phyloP scores from a whole-genome alignment of 2,888 invertebrate genomes.

The Caenorhabditis macrosperma region DNA sequence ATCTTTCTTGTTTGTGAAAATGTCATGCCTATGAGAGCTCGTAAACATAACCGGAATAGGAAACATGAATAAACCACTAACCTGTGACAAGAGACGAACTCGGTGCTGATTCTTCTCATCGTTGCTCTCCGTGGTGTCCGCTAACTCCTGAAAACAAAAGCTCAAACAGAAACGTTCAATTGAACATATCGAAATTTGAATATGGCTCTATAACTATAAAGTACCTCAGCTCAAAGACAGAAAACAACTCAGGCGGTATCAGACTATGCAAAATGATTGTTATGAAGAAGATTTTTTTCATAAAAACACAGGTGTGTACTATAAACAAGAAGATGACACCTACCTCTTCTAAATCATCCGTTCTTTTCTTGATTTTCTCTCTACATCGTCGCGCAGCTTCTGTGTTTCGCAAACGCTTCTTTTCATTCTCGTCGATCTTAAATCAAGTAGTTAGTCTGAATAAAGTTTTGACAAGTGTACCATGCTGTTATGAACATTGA shows the following conservation, averaged over 20 bases:
- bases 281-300: background rate
- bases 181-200: too few relatives aligned
- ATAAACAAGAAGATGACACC: slow-evolving; percentile 4
- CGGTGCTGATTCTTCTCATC: slow-evolving; percentile 34
- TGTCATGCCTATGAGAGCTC: slow-evolving; percentile 22
- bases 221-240: background rate
- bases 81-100: slow-evolving; percentile 43
- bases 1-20: slow-evolving; percentile 12
- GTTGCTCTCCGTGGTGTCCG: background rate
- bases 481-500: background rate
- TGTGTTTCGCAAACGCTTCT: slow-evolving; percentile 48
- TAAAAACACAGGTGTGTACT: background rate
- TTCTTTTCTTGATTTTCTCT: slow-evolving; percentile 50
- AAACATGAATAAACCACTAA: background rate
- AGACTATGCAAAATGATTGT: background rate
- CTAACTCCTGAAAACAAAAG: slow-evolving; percentile 15
- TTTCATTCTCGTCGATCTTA: slow-evolving; percentile 46
- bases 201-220: too few relatives aligned
- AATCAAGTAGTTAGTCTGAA: background rate
- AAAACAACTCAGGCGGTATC: background rate
- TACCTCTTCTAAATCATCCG: slow-evolving; percentile 40
- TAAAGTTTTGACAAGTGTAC: background rate
- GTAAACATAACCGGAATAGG: slow-evolving; percentile 31
- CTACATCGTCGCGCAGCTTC: slow-evolving; percentile 56
- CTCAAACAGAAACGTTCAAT: background rate